Base-by-base conservation (phyloP, 2,888 invertebrate species). In the Sarcophaga rosellei region DNA sequence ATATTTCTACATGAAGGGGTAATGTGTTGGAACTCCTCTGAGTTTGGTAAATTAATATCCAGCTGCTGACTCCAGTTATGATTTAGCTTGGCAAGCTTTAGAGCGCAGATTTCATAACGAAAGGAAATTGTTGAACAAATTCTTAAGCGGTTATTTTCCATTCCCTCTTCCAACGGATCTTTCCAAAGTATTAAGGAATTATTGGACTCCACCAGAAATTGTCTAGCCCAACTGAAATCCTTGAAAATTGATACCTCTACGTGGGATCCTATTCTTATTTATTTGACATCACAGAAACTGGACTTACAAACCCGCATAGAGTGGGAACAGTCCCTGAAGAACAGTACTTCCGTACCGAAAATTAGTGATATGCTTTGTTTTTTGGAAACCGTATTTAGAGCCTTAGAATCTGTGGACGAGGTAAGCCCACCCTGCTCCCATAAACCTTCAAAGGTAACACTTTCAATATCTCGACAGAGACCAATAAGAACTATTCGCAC, bases 1-100 rank as follows among this genome's bases (percentile, higher is more conserved):
- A 57, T 83, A 80, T 68, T 86, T 86, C 47, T 86, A 84, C 75
- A 35, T 84, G 8, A 83, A 84, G 23, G 61, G 77, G 11, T 86
- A 80, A 3, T 86, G 79, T 62, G 66, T 61, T 53, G 72, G 75
- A 35, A 81, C 85, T 20, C 81, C 78, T 17, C 73, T 76, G 3
- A 76, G 70, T 10, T 62, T 84, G 53, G 66, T 81, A 15, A 66
- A 76, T 21, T 69, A 85, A 62, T 85, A 68, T 62, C 85, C 85
- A 45, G 77, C 85, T 17, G 57, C 74, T 21, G 85, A 80, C 44
- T 23, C 77, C 15, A 85, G 81, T 62, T 77, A 85, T 25, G 68
- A 72, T 20, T 44, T 75, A 35, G 81, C 76, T 35, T 81, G 81
- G 81, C 35, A 66, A 35, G 78, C 83, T n/a, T 47, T 83, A 53